Conservation (phyloP, 2,797 vertebrate species). For the Eulemur albifrons region DNA sequence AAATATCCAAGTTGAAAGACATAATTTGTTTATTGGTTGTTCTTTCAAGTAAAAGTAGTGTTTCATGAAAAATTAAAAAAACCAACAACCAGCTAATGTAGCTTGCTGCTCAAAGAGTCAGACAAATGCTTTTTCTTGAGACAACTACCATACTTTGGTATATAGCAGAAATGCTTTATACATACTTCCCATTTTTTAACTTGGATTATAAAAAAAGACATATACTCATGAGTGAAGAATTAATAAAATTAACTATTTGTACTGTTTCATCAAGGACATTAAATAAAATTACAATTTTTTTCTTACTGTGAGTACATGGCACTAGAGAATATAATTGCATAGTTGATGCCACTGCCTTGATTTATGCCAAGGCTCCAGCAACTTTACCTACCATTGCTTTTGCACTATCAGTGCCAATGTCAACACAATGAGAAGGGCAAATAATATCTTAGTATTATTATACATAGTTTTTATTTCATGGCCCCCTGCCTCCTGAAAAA, state of each 20-base stretch:
- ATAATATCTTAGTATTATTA: neutral
- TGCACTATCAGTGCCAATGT: neutral
- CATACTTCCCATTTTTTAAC: neutral
- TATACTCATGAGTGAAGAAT: neutral
- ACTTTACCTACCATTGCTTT: neutral
- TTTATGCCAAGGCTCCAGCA: neutral
- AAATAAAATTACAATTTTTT: neutral
- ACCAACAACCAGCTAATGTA: neutral
- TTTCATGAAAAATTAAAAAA: neutral
- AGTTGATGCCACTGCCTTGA: neutral
- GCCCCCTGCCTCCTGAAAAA: neutral
- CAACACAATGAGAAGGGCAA: neutral
- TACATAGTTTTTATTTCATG: constrained; percentile 21
- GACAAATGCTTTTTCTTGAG: neutral
- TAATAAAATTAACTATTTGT: neutral
- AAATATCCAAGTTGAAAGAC: constrained; percentile 15
- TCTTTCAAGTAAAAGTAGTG: constrained; percentile 45
- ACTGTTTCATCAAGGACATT: neutral
- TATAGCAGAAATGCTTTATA: neutral
- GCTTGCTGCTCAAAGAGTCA: neutral
- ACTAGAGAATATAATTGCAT: neutral
- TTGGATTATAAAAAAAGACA: neutral
- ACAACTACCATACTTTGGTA: neutral
- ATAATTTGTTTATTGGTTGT: constrained; percentile 10
- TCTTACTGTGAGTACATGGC: neutral